Conservation (phyloP, 2,113 vertebrate genomes). For the Coryphaenoides rupestris region DNA sequence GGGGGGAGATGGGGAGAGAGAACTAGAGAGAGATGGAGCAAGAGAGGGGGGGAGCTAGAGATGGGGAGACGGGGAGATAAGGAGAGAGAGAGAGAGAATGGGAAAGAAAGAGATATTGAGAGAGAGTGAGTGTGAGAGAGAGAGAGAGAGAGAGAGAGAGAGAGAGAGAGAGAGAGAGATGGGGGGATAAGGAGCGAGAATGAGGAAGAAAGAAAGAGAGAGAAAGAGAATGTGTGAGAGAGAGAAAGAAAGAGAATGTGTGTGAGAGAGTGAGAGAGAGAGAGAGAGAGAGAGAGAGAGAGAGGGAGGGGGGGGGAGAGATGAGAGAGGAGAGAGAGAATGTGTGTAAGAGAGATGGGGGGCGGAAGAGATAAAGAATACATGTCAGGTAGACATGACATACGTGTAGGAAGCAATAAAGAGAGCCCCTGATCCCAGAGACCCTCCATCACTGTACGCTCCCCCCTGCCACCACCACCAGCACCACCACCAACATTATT, state of each 20-base stretch:
- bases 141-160: neutral
- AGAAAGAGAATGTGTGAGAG: neutral
- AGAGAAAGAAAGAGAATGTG: neutral
- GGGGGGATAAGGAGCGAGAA: neutral
- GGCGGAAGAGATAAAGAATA: neutral
- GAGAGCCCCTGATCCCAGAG: too few relatives aligned
- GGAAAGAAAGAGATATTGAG: too few relatives aligned
- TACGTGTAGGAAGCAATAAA: neutral
- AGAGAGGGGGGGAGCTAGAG: neutral
- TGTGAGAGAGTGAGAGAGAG: constrained; percentile 15
- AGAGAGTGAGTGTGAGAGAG: neutral
- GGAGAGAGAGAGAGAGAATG: neutral
- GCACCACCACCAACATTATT: too few relatives aligned
- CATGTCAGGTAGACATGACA: neutral
- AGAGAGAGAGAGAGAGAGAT: neutral
- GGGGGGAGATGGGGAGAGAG: too few relatives aligned
- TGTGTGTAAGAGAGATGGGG: neutral
- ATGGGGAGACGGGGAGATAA: too few relatives aligned
- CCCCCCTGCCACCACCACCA: too few relatives aligned
- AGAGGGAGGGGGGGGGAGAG: constrained; percentile 21
- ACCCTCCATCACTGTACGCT: too few relatives aligned
- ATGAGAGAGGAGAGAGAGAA: constrained; percentile 29
- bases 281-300: constrained; percentile 30
- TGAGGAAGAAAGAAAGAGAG: neutral
- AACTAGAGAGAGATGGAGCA: neutral